Conservation (phyloP, 2,113 vertebrate genomes). For the Hypomesus transpacificus region DNA sequence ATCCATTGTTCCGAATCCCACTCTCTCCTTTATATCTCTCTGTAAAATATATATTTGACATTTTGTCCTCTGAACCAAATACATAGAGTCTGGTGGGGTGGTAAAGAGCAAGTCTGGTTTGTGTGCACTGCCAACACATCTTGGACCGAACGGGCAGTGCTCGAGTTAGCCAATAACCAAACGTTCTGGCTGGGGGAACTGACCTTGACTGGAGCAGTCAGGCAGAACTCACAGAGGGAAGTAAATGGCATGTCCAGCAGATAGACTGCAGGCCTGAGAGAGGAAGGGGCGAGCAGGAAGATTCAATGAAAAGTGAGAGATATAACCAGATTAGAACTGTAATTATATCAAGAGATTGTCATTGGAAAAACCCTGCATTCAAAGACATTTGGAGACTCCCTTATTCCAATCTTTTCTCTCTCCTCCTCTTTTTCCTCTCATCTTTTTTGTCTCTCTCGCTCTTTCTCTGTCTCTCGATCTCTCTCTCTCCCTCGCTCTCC, state of each 20-base stretch:
- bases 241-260: neutral
- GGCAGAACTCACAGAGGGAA: constrained; percentile 9
- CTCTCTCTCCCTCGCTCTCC: neutral
- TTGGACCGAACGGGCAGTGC: neutral
- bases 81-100: neutral
- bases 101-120: neutral
- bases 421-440: neutral
- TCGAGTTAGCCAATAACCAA: neutral
- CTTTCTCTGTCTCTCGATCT: neutral
- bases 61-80: neutral
- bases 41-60: no score
- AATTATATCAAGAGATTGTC: neutral
- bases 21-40: neutral
- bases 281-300: no score
- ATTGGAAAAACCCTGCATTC: neutral
- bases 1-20: neutral
- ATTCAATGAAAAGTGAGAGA: no score
- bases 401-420: neutral
- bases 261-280: no score
- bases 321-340: no score
- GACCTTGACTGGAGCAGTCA: constrained; percentile 9
- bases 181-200: neutral
- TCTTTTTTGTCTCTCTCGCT: neutral
- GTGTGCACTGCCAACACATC: neutral
- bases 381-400: neutral